phyloP scores from a whole-genome alignment of 2,113 vertebrate species.

The Macroglossus sobrinus region DNA sequence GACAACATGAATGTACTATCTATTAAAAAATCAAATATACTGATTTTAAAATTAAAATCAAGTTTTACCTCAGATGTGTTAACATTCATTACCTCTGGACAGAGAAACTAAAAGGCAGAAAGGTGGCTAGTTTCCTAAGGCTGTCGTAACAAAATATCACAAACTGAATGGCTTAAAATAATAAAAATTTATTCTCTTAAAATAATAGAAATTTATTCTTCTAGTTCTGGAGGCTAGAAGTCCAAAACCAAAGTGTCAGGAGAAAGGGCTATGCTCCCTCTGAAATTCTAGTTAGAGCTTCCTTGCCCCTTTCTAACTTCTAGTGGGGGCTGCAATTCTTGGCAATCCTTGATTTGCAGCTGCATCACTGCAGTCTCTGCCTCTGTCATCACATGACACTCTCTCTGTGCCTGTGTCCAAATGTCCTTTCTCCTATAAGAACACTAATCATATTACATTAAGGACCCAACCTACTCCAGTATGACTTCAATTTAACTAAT shows the following conservation, averaged over 20 bases:
- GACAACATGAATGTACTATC: neutral
- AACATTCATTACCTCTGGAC: neutral
- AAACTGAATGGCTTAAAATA: neutral
- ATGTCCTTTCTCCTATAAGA: neutral
- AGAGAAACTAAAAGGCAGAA: neutral
- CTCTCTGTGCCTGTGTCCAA: neutral
- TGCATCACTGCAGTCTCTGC: neutral
- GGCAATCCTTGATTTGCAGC: rapidly evolving
- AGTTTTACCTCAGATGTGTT: neutral
- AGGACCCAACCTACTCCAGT: neutral
- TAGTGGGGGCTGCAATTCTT: no score
- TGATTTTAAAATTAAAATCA: neutral
- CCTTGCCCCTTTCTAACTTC: neutral
- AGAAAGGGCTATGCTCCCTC: neutral
- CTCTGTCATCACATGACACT: no score
- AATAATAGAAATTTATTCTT: neutral
- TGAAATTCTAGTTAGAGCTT: neutral
- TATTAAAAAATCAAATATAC: neutral
- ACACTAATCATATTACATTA: neutral
- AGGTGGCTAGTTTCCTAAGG: neutral
- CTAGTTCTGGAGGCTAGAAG: neutral
- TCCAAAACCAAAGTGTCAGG: neutral
- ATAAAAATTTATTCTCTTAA: neutral
- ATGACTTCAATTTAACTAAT: neutral
- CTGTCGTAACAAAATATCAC: neutral